phyloP scores from a whole-genome alignment of 2,797 vertebrate species.

The Serranus cabrilla region DNA sequence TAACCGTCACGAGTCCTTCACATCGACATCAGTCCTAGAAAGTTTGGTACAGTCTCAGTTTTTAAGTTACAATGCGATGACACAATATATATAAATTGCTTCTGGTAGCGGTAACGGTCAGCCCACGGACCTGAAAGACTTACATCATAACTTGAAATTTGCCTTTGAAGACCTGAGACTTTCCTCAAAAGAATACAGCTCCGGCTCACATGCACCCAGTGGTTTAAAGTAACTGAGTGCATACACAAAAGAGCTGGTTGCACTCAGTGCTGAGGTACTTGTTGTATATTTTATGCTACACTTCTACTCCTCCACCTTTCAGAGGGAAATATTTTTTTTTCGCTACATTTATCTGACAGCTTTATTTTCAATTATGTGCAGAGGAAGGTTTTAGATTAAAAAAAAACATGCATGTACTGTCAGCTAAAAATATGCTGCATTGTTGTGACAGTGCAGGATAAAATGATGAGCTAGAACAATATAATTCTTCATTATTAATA shows the following conservation, averaged over 20 bases:
- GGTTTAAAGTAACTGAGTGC: not conserved
- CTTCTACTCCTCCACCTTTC: constrained; percentile 1
- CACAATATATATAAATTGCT: too few species aligned
- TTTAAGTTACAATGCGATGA: too few species aligned
- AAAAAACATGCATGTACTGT: not conserved
- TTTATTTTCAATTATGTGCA: not conserved
- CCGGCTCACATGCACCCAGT: not conserved
- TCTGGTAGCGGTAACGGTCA: too few species aligned
- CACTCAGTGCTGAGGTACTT: too few species aligned
- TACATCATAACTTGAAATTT: constrained; percentile 3
- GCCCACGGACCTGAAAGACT: constrained; percentile 2
- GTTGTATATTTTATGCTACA: not conserved
- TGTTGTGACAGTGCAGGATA: not conserved
- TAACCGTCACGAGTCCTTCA: too few species aligned
- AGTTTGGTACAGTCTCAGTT: too few species aligned
- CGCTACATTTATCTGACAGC: too few species aligned
- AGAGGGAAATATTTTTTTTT: not conserved
- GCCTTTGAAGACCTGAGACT: not conserved
- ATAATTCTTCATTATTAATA: too few species aligned
- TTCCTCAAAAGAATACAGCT: not conserved
- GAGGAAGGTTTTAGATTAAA: not conserved
- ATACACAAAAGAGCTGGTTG: too few species aligned
- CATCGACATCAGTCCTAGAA: too few species aligned
- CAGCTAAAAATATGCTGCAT: too few species aligned
- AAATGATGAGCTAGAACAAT: not conserved